phyloP scores from a whole-genome alignment of 2,113 vertebrate species.

The Ginglymostoma cirratum region DNA sequence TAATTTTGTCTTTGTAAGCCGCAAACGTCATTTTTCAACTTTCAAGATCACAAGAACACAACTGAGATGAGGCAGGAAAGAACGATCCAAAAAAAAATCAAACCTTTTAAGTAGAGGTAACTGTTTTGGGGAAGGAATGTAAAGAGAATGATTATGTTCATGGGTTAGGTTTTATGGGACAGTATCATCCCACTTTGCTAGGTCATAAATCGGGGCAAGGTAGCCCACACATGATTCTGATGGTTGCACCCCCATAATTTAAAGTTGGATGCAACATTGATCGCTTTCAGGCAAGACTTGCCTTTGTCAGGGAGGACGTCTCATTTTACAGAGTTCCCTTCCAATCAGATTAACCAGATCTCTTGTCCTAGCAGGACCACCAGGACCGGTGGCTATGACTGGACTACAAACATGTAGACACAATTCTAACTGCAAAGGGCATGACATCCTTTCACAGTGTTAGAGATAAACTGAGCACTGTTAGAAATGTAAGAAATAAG shows the following conservation, averaged over 20 bases:
- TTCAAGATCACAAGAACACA: neutral
- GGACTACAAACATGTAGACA: neutral
- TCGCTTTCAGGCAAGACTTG: neutral
- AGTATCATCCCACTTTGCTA: neutral
- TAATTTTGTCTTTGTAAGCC: neutral
- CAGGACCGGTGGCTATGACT: neutral
- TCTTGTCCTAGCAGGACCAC: neutral
- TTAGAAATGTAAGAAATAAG: too few relatives aligned
- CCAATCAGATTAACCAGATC: neutral
- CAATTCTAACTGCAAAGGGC: too few relatives aligned
- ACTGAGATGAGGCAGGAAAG: neutral
- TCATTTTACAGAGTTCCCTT: neutral
- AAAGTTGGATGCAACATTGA: neutral
- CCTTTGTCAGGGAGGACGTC: neutral
- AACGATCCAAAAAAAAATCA: neutral
- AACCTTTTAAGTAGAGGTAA: neutral
- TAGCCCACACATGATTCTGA: neutral
- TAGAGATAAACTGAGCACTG: too few relatives aligned
- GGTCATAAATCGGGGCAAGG: neutral
- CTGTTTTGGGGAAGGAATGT: neutral
- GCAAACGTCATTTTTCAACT: slow-evolving; percentile 18
- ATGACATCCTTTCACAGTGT: too few relatives aligned
- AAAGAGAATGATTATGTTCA: neutral
- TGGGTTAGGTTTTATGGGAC: neutral
- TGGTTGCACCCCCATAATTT: neutral